Evolutionary conservation across 2,888 invertebrate genomes (phyloP).

Genomic region (Bellardia bayeri): DNA sequence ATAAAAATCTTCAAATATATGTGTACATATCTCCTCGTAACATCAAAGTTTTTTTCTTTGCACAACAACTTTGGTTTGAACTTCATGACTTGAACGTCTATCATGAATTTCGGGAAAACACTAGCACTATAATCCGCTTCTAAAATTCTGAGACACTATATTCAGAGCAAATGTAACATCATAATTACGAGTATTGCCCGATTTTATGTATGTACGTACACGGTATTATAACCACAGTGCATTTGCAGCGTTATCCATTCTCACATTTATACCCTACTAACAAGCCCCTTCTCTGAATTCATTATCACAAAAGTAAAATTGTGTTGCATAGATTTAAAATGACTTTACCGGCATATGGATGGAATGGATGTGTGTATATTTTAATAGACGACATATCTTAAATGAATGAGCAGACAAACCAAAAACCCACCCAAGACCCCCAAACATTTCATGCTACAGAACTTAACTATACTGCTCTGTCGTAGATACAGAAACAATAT

Average conservation of each 20-base stretch:
- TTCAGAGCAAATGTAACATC: too few species aligned
- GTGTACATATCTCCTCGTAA: too few species aligned
- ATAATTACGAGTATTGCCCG: too few species aligned
- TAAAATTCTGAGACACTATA: too few species aligned
- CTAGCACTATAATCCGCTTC: too few species aligned
- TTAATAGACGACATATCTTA: neutral
- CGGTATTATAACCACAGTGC: neutral
- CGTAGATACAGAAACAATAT: constrained; percentile 29
- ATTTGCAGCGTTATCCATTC: neutral
- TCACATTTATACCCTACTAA: neutral
- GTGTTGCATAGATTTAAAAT: constrained; percentile 34
- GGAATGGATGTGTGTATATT: neutral
- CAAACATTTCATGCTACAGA: neutral
- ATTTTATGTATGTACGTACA: too few species aligned
- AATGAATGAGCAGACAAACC: constrained; percentile 18
- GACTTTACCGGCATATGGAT: constrained; percentile 19
- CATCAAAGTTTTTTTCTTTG: too few species aligned
- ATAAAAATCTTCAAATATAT: too few species aligned
- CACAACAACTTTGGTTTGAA: too few species aligned
- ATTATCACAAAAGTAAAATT: constrained; percentile 19
- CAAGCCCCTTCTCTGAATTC: neutral
- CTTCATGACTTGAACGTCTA: too few species aligned
- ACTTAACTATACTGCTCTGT: neutral
- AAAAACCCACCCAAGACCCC: constrained; percentile 32
- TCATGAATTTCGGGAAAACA: too few species aligned